phyloP scores from a whole-genome alignment of 2,113 vertebrate genomes.

The Setophaga petechia region DNA sequence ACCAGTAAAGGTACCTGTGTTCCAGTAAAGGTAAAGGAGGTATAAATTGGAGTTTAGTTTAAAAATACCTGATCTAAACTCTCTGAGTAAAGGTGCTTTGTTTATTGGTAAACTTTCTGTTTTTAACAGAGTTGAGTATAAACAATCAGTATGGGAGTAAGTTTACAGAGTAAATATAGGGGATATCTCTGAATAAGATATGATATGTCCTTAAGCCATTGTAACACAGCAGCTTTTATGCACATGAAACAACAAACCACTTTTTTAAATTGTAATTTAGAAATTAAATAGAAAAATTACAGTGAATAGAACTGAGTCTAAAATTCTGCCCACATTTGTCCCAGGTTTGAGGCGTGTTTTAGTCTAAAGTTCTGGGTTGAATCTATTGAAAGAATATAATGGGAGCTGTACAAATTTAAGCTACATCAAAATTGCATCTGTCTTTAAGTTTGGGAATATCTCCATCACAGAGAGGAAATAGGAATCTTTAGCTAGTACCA shows the following conservation, averaged over 20 bases:
- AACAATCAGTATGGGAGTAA: neutral
- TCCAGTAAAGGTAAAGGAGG: constrained; percentile 39
- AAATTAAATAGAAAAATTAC: neutral
- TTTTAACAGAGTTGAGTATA: neutral
- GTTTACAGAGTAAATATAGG: neutral
- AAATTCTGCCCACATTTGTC: neutral
- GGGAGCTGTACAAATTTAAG: neutral
- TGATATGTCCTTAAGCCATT: neutral
- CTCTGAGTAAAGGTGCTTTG: neutral
- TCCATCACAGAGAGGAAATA: neutral
- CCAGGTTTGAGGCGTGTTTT: neutral
- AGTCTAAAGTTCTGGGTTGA: neutral
- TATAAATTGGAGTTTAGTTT: neutral
- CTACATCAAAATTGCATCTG: neutral
- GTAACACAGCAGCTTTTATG: neutral
- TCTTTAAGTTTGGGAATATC: neutral
- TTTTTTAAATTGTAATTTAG: neutral
- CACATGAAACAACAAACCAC: neutral
- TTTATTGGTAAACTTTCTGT: neutral
- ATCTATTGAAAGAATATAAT: neutral
- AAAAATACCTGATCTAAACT: neutral
- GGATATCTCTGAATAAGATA: neutral
- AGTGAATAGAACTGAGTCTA: neutral
- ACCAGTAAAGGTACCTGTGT: neutral
- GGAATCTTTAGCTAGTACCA: neutral